A percentile compares a stretch with the other conserved stretches of the same genome.
Conservation (phyloP, 92 coral and sea anemone species). For the Blastomussa wellsi region DNA sequence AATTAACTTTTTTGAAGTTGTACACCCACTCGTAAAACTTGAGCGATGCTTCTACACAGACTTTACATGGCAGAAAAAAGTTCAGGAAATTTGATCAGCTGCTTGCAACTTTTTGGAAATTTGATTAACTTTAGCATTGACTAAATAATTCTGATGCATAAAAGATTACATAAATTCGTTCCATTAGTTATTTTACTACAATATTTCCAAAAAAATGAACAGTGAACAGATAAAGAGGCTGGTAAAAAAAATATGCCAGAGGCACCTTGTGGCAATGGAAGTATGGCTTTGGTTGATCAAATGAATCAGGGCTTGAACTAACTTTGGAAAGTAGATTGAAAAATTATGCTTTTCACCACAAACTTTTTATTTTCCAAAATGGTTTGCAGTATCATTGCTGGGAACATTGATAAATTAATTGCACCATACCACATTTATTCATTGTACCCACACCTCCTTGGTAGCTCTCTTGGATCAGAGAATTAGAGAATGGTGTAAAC, state of each 20-base stretch:
- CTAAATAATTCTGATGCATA: neutral
- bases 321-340: too few relatives aligned
- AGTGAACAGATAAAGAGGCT: neutral
- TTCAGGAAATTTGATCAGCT: neutral
- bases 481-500: too few relatives aligned
- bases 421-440: too few relatives aligned
- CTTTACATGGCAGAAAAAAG: neutral
- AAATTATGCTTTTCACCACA: too few relatives aligned
- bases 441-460: too few relatives aligned
- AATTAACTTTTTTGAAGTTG: neutral
- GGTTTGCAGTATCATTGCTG: too few relatives aligned
- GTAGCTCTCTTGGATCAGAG: too few relatives aligned
- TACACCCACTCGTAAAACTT: neutral
- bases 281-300: too few relatives aligned
- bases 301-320: too few relatives aligned
- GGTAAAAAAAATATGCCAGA: neutral
- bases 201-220: neutral
- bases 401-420: too few relatives aligned
- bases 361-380: too few relatives aligned
- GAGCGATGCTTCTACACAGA: neutral
- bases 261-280: too few relatives aligned
- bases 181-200: neutral
- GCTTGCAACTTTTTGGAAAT: neutral
- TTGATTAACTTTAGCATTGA: neutral
- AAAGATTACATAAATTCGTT: neutral